Percentiles rank a stretch among this genome's conserved stretches.
phyloP scores from a whole-genome alignment of 92 coral and sea anemone genomes.

The Scolanthus callimorphus region DNA sequence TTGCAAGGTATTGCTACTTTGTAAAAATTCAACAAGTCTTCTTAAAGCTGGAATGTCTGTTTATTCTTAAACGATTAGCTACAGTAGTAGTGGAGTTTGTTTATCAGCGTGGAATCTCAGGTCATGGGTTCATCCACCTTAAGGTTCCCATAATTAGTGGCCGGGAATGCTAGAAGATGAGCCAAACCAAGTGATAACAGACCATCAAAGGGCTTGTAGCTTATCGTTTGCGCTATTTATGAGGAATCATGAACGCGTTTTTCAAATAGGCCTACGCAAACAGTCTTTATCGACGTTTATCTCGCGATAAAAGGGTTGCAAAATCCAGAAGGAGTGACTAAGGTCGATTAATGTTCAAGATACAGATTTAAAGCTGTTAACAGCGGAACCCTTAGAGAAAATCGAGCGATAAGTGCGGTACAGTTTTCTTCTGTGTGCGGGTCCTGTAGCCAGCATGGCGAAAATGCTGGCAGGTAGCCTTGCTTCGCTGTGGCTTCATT shows the following conservation, averaged over 20 bases:
- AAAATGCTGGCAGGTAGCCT: too few species aligned
- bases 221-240: slow-evolving; percentile 15
- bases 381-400: not conserved
- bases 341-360: slow-evolving; percentile 27
- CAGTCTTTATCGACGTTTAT: slow-evolving; percentile 22
- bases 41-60: not conserved
- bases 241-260: slow-evolving; percentile 14
- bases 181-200: slow-evolving; percentile 1
- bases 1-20: too few species aligned
- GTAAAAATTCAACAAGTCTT: not conserved
- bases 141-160: slow-evolving; percentile 4
- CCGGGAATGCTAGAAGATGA: slow-evolving; percentile 5
- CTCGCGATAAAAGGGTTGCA: slow-evolving; percentile 23
- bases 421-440: too few species aligned
- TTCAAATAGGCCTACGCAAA: slow-evolving; percentile 35
- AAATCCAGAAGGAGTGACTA: slow-evolving; percentile 42
- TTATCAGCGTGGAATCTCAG: slow-evolving; percentile 11
- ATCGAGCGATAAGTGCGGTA: too few species aligned
- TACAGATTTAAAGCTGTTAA: slow-evolving; percentile 4
- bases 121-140: not conserved
- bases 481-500: too few species aligned
- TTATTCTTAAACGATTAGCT: slow-evolving; percentile 19
- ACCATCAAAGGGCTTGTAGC: not conserved
- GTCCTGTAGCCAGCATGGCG: too few species aligned
- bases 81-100: slow-evolving; percentile 5